Percentiles rank a stretch among this genome's conserved stretches.
Conservation (phyloP, 2,888 invertebrate species). For the Amitus sp. region DNA sequence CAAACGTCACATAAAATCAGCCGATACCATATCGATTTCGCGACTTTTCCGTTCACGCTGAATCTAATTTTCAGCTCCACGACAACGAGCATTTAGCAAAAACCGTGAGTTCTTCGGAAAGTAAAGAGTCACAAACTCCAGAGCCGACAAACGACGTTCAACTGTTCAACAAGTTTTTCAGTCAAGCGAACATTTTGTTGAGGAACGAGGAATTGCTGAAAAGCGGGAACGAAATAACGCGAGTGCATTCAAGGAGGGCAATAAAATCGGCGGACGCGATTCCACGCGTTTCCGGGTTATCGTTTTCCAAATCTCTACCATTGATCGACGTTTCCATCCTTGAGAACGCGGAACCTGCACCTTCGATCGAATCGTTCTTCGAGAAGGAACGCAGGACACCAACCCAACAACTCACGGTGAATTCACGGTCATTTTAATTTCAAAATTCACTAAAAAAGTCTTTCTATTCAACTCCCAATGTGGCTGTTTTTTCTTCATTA, state of each 20-base stretch:
- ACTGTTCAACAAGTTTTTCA: neutral
- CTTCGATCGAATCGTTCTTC: neutral
- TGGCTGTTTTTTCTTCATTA: too few species aligned
- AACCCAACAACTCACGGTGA: too few species aligned
- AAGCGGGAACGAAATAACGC: neutral
- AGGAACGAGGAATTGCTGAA: neutral
- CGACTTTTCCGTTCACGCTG: too few species aligned
- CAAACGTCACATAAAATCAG: neutral
- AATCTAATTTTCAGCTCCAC: neutral
- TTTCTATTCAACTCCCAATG: too few species aligned
- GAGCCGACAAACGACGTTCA: neutral
- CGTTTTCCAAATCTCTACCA: neutral
- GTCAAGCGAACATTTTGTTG: neutral
- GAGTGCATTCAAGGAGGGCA: neutral
- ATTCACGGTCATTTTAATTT: too few species aligned
- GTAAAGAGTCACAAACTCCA: neutral
- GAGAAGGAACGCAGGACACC: neutral
- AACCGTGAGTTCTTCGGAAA: neutral
- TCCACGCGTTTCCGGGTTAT: neutral
- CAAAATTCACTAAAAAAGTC: too few species aligned
- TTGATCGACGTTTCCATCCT: neutral
- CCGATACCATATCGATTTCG: conserved; percentile 6
- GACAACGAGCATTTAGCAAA: neutral
- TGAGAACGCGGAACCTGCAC: neutral
- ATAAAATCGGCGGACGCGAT: neutral